Percentiles rank a stretch among this genome's conserved stretches.
These are phyloP conservation scores for Cephalopachus bancanus DNA, from an alignment of 2,797 vertebrate species.

Conservation along the genomic window DNA sequence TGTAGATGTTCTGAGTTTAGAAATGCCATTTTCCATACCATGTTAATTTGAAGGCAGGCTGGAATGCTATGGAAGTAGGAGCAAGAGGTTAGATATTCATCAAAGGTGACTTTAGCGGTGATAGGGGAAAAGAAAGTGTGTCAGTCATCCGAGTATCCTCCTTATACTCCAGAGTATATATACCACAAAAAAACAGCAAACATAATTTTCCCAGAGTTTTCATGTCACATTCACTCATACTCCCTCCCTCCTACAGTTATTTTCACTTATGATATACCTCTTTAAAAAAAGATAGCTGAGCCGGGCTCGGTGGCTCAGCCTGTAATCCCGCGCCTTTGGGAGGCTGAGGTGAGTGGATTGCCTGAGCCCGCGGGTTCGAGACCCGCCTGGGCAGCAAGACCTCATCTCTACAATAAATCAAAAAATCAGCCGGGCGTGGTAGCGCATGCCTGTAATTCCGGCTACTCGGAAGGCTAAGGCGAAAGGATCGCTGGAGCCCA, in stretches of 20 bases:
- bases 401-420: too few relatives aligned
- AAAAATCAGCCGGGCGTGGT: too few relatives aligned
- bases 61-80: background rate
- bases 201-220: background rate
- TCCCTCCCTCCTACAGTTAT: background rate
- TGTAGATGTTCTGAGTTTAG: background rate
- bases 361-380: too few relatives aligned
- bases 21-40: slow-evolving; percentile 25
- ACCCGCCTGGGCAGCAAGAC: too few relatives aligned
- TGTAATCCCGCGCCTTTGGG: too few relatives aligned
- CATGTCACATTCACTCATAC: background rate
- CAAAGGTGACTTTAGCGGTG: background rate
- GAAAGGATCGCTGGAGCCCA: too few relatives aligned
- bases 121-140: background rate
- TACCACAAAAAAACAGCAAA: background rate
- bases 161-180: too few relatives aligned
- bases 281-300: too few relatives aligned
- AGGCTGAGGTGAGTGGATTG: too few relatives aligned
- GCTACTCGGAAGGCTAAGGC: too few relatives aligned
- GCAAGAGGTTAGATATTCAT: background rate
- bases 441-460: too few relatives aligned
- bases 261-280: background rate
- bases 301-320: too few relatives aligned
- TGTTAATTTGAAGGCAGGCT: background rate
- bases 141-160: background rate